These are phyloP conservation scores for Mechanitis mazaeus DNA, from an alignment of 2,888 invertebrate species.

Conservation along the genomic window DNA sequence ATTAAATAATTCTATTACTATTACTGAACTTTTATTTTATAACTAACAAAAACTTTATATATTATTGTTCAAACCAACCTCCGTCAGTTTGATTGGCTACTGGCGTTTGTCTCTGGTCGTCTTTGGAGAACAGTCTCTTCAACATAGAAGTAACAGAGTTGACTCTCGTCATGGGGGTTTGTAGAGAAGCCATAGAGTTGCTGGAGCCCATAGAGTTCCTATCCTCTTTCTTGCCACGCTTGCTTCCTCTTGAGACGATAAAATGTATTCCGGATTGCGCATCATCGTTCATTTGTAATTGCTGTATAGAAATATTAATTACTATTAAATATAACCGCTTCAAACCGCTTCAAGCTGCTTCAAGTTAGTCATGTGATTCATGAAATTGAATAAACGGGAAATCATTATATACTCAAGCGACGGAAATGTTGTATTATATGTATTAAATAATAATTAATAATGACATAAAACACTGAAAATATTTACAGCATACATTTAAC, in stretches of 20 bases:
- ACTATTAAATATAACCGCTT: background rate
- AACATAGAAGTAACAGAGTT: slow-evolving; percentile 87
- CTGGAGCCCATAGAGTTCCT: slow-evolving; percentile 67
- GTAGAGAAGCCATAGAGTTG: slow-evolving; percentile 78
- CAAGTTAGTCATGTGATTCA: background rate
- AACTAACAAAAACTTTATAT: slow-evolving; percentile 1
- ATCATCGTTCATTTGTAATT: slow-evolving; percentile 80
- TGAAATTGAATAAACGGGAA: background rate
- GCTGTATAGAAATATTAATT: slow-evolving; percentile 41
- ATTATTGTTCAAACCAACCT: slow-evolving; percentile 39
- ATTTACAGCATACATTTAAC: slow-evolving; percentile 1
- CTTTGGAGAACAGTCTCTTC: slow-evolving; percentile 85
- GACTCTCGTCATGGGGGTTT: slow-evolving; percentile 81
- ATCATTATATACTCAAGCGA: background rate
- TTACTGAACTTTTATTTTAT: background rate
- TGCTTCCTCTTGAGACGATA: slow-evolving; percentile 77
- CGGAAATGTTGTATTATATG: no score
- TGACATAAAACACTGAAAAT: background rate
- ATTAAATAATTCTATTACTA: no score
- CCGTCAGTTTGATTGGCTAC: slow-evolving; percentile 65
- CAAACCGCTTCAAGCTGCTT: slow-evolving; percentile 12
- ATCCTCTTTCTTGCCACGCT: slow-evolving; percentile 62
- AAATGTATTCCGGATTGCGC: slow-evolving; percentile 85
- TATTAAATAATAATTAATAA: background rate
- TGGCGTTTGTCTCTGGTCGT: slow-evolving; percentile 71